A percentile compares a stretch with the other conserved stretches of the same genome.
Conservation (phyloP, 2,113 vertebrate genomes). For the Dipodomys ordii region DNA sequence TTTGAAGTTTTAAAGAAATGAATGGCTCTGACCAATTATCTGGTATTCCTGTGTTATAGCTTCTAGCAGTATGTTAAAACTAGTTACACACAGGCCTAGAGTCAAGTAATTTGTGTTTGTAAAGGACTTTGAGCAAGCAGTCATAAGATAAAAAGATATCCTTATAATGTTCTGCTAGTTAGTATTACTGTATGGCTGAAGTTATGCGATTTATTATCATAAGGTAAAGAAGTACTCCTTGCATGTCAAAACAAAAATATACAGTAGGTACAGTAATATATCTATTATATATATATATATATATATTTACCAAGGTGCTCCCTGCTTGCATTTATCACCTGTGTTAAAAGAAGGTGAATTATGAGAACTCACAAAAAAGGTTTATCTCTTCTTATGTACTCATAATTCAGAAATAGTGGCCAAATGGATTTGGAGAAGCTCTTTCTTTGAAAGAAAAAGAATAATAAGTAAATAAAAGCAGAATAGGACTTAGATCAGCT, state of each 20-base stretch:
- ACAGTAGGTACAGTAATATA: slow-evolving; percentile 59
- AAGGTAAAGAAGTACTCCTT: slow-evolving; percentile 55
- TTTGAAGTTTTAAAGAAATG: neutral
- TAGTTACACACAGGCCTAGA: neutral
- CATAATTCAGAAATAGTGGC: slow-evolving; percentile 68
- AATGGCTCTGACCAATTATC: neutral
- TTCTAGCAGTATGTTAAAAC: neutral
- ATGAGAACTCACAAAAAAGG: slow-evolving; percentile 62
- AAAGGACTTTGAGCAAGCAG: slow-evolving; percentile 49
- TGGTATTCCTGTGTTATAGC: neutral
- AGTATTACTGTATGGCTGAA: slow-evolving; percentile 18
- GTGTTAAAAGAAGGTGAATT: slow-evolving; percentile 68
- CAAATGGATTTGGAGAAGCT: slow-evolving; percentile 38
- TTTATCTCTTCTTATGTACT: slow-evolving; percentile 62
- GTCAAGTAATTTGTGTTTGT: slow-evolving; percentile 57
- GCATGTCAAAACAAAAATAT: slow-evolving; percentile 65
- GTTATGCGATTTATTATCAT: slow-evolving; percentile 62
- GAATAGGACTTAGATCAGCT: neutral
- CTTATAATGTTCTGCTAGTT: slow-evolving; percentile 52
- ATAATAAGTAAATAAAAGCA: neutral
- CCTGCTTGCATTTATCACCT: slow-evolving; percentile 68
- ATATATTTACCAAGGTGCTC: slow-evolving; percentile 44
- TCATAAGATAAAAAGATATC: slow-evolving; percentile 10
- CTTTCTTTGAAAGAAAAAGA: neutral
- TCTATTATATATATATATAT: slow-evolving; percentile 17